Conservation (phyloP, 2,113 vertebrate species). For the Carassius carassius region DNA sequence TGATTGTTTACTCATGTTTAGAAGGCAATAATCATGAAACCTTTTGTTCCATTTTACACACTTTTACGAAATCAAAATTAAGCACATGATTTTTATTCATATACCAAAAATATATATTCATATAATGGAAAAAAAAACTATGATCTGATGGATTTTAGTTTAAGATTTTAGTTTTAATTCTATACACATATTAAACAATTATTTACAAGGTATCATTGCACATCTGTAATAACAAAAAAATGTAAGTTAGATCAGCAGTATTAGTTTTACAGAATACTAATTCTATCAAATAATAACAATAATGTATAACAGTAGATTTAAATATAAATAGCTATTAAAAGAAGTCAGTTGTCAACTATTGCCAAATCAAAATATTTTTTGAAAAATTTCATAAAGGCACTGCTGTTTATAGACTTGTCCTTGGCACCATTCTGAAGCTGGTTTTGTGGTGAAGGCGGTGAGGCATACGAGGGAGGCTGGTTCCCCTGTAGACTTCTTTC, state of each 20-base stretch:
- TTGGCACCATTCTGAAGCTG: conserved; percentile 19
- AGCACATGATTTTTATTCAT: neutral
- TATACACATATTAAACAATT: neutral
- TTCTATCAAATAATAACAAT: neutral
- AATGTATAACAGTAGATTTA: neutral
- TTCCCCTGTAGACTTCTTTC: conserved; percentile 14
- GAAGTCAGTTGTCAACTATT: neutral
- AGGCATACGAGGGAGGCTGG: conserved; percentile 6
- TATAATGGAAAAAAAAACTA: neutral
- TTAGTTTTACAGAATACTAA: neutral
- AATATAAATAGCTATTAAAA: neutral
- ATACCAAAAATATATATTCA: neutral
- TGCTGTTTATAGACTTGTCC: conserved; percentile 59
- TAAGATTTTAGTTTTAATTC: neutral
- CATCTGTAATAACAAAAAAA: neutral
- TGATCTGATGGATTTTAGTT: neutral
- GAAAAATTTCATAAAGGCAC: conserved; percentile 72
- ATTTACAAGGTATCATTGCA: neutral
- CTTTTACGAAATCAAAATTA: neutral
- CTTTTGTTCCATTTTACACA: neutral
- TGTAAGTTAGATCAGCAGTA: neutral
- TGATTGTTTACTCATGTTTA: neutral
- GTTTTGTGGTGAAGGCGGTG: conserved; percentile 18
- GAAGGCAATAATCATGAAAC: neutral
- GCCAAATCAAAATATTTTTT: conserved; percentile 50